Percentiles rank a stretch among this genome's conserved stretches.
Evolutionary conservation across 2,888 invertebrate genomes (phyloP).

Genomic region (Sphaerophoria taeniata): DNA sequence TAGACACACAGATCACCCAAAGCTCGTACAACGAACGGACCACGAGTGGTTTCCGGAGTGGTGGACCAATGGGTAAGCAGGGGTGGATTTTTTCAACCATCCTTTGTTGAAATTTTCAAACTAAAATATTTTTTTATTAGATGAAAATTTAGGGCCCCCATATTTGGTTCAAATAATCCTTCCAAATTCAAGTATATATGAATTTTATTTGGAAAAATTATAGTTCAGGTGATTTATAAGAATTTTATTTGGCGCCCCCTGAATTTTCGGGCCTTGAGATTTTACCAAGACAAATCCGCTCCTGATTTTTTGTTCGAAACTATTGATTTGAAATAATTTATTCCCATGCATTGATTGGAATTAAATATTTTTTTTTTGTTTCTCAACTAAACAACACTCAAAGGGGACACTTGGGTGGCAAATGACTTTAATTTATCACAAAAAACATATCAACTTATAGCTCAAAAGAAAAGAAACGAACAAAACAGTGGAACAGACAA

Average conservation of each 20-base stretch:
- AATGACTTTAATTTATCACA: conserved; percentile 72
- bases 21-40: conserved; percentile 21
- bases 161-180: too few species aligned
- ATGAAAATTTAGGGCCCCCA: too few species aligned
- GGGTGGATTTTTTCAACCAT: conserved; percentile 11
- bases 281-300: neutral
- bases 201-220: too few species aligned
- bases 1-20: conserved; percentile 46
- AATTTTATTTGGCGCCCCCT: neutral
- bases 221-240: too few species aligned
- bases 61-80: conserved; percentile 14
- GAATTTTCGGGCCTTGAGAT: neutral
- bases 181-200: too few species aligned
- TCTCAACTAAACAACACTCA: conserved; percentile 20
- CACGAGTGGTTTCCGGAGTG: conserved; percentile 44
- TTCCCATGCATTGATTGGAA: conserved; percentile 71
- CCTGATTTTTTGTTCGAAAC: neutral
- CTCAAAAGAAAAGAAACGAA: conserved; percentile 4
- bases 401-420: conserved; percentile 72
- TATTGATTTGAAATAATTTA: conserved; percentile 58
- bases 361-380: conserved; percentile 33
- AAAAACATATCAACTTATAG: conserved; percentile 20
- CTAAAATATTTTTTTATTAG: too few species aligned
- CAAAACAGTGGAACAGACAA: conserved; percentile 6
- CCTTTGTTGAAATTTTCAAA: too few species aligned